These are phyloP conservation scores for Platichthys flesus DNA, from an alignment of 2,113 vertebrate genomes.

Conservation along the genomic window DNA sequence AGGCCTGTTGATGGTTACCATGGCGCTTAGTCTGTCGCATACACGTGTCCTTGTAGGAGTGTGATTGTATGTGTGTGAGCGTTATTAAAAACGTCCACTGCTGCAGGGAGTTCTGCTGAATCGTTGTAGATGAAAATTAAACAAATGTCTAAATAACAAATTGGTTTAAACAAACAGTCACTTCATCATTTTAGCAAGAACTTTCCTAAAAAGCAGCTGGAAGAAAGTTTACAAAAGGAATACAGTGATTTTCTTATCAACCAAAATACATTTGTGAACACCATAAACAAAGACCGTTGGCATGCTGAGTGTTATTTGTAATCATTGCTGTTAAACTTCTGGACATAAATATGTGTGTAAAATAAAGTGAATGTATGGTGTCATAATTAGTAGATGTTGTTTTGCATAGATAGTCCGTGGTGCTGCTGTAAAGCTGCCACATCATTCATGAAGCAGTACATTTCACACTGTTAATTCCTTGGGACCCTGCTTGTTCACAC, in stretches of 20 bases:
- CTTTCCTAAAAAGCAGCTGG: too few species aligned
- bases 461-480: background rate
- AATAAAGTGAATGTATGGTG: too few species aligned
- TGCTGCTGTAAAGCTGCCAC: background rate
- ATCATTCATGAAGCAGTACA: background rate
- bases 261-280: too few species aligned
- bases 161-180: too few species aligned
- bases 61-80: background rate
- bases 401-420: too few species aligned
- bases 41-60: conserved; percentile 30
- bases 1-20: conserved; percentile 73
- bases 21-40: conserved; percentile 66
- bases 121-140: background rate
- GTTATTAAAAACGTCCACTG: background rate
- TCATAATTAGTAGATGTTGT: background rate
- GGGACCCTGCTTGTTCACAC: background rate
- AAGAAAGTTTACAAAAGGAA: too few species aligned
- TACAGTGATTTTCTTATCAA: too few species aligned
- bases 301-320: too few species aligned
- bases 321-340: too few species aligned
- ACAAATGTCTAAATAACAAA: too few species aligned
- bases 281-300: too few species aligned
- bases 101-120: background rate
- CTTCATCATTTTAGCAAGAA: background rate
- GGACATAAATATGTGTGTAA: too few species aligned